Conservation (phyloP, 1,140 invertebrate species). For the Drosophila mojavensis region DNA sequence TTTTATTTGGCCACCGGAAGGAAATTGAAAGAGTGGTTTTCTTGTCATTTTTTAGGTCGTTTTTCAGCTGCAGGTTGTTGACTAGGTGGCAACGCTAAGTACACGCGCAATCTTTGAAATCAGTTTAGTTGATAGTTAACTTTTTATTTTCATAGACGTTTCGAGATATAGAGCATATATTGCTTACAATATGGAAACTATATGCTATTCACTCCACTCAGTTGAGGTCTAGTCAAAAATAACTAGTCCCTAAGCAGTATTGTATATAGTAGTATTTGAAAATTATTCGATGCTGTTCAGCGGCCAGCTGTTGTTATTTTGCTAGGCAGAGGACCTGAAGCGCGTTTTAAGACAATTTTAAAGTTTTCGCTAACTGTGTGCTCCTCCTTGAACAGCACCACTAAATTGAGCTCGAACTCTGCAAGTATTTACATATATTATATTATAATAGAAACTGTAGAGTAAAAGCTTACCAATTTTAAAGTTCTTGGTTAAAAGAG, state of each 20-base stretch:
- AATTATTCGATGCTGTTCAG: slow-evolving; percentile 13
- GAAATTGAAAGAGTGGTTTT: no score
- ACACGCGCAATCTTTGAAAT: not conserved
- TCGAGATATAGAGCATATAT: not conserved
- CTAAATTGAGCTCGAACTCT: slow-evolving; percentile 98
- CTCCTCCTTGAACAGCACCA: slow-evolving; percentile 96
- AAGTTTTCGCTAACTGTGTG: slow-evolving; percentile 98
- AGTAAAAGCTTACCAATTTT: slow-evolving; percentile 92
- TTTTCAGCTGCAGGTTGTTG: not conserved
- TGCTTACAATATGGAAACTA: not conserved
- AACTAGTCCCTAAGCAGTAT: not conserved
- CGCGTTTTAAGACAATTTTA: slow-evolving; percentile 84
- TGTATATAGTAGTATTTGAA: not conserved
- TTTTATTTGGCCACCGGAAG: no score
- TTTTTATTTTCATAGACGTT: not conserved
- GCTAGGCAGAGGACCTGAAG: slow-evolving; percentile 41
- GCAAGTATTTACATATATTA: slow-evolving; percentile 79
- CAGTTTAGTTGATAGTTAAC: not conserved
- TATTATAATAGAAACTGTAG: not conserved
- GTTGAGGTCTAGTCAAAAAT: not conserved
- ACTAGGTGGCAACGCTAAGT: slow-evolving; percentile 14
- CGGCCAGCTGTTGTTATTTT: slow-evolving; percentile 59
- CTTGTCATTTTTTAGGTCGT: no score
- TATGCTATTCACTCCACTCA: not conserved
- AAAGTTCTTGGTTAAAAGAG: slow-evolving; percentile 95